Evolutionary conservation across 92 coral and sea anemone genomes (phyloP).

Genomic region (Nematostella vectensis): DNA sequence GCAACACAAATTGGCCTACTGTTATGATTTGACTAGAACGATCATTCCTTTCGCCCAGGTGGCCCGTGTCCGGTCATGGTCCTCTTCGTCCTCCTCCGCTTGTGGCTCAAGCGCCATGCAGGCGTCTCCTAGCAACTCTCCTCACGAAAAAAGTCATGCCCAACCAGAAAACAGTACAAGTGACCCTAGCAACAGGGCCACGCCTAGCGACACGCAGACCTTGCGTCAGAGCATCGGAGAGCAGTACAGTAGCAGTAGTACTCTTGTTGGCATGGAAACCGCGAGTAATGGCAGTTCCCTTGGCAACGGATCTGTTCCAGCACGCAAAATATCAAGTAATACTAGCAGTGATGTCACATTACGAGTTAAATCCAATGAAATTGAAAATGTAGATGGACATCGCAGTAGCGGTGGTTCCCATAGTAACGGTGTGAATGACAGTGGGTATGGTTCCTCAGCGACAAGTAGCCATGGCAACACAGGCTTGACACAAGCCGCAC

Average conservation of each 20-base stretch:
- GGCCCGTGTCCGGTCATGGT: conserved; percentile 64
- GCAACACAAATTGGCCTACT: too few relatives aligned
- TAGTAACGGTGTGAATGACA: conserved; percentile 11
- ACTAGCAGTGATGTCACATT: too few relatives aligned
- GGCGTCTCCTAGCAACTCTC: too few relatives aligned
- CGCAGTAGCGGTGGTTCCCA: conserved; percentile 19
- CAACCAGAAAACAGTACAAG: conserved; percentile 46
- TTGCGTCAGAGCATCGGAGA: conserved; percentile 47
- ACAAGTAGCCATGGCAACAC: conserved; percentile 3
- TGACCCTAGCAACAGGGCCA: conserved; percentile 14
- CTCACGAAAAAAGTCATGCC: background rate
- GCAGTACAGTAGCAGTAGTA: conserved; percentile 55
- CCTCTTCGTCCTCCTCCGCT: conserved; percentile 44
- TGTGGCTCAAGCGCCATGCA: conserved; percentile 7
- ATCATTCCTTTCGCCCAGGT: conserved; percentile 27
- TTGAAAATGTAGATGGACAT: background rate
- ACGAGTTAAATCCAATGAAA: too few relatives aligned
- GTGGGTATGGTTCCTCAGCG: conserved; percentile 4
- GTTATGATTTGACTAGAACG: too few relatives aligned
- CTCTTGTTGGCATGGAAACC: conserved; percentile 56
- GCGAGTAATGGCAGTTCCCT: conserved; percentile 31
- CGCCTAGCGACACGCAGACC: conserved; percentile 14
- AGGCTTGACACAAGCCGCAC: background rate
- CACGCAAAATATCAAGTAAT: too few relatives aligned
- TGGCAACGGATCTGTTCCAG: background rate